Conservation (phyloP, 2,797 vertebrate species). For the Dermochelys coriacea region DNA sequence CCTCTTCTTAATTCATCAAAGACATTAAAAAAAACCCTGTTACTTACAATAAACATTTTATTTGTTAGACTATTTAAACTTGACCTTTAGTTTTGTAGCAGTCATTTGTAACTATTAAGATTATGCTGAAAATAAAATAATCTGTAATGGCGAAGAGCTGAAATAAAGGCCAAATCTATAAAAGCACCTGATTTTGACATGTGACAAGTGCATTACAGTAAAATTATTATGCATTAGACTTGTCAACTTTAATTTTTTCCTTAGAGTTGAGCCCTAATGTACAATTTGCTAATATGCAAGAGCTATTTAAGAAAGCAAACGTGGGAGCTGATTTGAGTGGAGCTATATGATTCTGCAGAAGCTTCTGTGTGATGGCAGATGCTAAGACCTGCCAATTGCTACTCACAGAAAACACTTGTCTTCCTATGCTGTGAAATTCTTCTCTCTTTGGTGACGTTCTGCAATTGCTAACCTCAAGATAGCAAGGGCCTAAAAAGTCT, state of each 20-base stretch:
- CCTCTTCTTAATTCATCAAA: background rate
- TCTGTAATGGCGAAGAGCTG: conserved; percentile 24
- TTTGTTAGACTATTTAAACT: conserved; percentile 60
- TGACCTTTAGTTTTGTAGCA: conserved; percentile 58
- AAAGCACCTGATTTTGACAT: background rate
- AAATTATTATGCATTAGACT: background rate
- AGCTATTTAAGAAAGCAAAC: conserved; percentile 47
- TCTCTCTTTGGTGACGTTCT: background rate
- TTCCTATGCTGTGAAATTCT: background rate
- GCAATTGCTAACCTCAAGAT: background rate
- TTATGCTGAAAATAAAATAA: conserved; percentile 56
- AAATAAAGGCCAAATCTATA: conserved; percentile 61
- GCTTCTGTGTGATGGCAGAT: background rate
- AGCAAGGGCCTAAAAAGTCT: background rate
- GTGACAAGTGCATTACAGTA: background rate
- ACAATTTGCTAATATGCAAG: conserved; percentile 64
- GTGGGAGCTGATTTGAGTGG: background rate
- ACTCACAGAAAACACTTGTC: background rate
- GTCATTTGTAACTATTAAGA: conserved; percentile 70
- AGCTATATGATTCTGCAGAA: background rate
- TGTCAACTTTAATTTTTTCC: conserved; percentile 41
- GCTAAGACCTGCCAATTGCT: background rate
- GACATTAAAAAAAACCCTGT: background rate
- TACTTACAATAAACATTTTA: conserved; percentile 22
- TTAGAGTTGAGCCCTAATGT: conserved; percentile 28